A percentile compares a stretch with the other conserved stretches of the same genome.
phyloP scores from a whole-genome alignment of 2,113 vertebrate genomes.

The Oenanthe melanoleuca region DNA sequence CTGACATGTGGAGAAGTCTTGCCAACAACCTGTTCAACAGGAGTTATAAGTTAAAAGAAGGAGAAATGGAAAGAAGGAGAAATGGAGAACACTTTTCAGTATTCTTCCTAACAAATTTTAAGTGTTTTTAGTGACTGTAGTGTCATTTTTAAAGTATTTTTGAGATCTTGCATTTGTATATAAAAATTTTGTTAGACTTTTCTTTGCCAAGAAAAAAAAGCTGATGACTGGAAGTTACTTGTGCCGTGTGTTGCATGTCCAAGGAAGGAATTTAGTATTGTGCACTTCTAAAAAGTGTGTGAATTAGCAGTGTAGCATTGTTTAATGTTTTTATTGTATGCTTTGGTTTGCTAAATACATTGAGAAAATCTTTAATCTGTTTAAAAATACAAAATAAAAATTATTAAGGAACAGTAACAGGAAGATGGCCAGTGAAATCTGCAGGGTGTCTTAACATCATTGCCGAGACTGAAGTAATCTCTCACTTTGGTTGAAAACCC shows the following conservation, averaged over 20 bases:
- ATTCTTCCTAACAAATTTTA: neutral
- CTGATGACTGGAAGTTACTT: neutral
- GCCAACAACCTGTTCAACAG: neutral
- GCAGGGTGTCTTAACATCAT: neutral
- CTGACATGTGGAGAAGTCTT: neutral
- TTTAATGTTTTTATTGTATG: neutral
- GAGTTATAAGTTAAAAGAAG: neutral
- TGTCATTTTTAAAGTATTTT: neutral
- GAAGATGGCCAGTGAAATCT: neutral
- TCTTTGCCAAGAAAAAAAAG: neutral
- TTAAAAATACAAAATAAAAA: neutral
- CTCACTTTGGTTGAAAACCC: neutral
- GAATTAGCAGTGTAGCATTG: neutral
- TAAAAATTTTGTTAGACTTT: neutral
- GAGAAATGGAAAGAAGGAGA: neutral
- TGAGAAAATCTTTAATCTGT: neutral
- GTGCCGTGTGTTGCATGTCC: neutral
- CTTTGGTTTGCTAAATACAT: neutral
- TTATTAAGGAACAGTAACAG: neutral
- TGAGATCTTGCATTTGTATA: neutral
- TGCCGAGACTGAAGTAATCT: neutral
- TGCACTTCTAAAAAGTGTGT: neutral
- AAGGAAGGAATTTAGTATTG: neutral
- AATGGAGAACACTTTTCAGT: neutral
- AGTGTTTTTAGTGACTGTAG: neutral